Base-by-base conservation (phyloP, 2,797 vertebrate species). In the Sphenopsis melanotis region DNA sequence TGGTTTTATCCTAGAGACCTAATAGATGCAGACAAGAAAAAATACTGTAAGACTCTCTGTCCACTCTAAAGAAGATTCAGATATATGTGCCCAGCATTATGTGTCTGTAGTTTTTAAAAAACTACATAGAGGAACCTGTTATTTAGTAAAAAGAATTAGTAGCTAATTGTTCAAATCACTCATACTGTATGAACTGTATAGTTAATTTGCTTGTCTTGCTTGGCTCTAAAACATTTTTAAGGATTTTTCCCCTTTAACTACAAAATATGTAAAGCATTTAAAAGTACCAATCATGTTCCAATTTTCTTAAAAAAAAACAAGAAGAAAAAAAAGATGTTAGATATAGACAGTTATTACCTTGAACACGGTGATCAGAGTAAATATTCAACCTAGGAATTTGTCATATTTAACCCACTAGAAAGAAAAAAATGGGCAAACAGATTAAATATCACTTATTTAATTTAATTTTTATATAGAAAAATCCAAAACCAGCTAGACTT, bases 221-320 rank as follows among this genome's bases (percentile, higher is more conserved):
- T 83, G 55, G 41, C 61, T 85, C 15, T 68, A 81, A 32, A 79
- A 89, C 20, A 63, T 44, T 63, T 83, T 76, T 70, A 70, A 63
- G 41, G 34, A 59, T 19, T 19, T 19, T 37, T 37, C 16, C 17
- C 16, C 24, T 59, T 59, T 37, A 59, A 37, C 34, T 59, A 37
- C 24, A 59, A 59, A 59, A 37, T 27, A 37, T 27, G 6, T 59
- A 59, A 59, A 59, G 17, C 17, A 59, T 59, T 59, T 27, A 59
- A 27, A 59, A 37, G 11, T 85, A 95, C 36, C 70, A 90, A 74
- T 86, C 89, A 95, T 27, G 94, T 93, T 95, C 46, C 57, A 68
- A 89, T 87, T 96, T 94, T 83, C 41, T 65, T 92, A 94, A 96
- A 82, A 97, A 95, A 96, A 57, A 70, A 30, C 15, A 77, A 96